Evolutionary conservation across 1,140 invertebrate species (phyloP).

Genomic region (Agrypnia vestita): DNA sequence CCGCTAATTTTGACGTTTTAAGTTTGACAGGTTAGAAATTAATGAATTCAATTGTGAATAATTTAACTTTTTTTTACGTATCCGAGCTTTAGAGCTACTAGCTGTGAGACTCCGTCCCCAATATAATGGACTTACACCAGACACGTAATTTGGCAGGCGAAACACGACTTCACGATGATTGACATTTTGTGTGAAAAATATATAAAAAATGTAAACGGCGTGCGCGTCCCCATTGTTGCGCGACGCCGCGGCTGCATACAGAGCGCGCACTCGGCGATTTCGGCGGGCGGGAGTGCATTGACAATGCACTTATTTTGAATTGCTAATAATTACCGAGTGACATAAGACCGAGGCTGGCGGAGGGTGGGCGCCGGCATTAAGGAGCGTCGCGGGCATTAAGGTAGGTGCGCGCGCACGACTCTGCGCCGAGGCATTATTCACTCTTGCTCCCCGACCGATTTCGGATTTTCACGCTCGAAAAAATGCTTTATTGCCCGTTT

Average conservation of each 20-base stretch:
- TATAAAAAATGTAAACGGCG: constrained; percentile 25
- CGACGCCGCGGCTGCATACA: constrained; percentile 5
- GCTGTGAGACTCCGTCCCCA: no score
- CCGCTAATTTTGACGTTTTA: no score
- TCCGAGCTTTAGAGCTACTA: no score
- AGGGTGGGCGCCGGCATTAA: background rate
- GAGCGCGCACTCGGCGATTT: constrained; percentile 27
- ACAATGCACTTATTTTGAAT: constrained; percentile 46
- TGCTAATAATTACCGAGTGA: constrained; percentile 41
- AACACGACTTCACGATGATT: background rate
- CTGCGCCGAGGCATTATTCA: constrained; percentile 40
- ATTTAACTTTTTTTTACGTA: no score
- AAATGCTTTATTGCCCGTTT: constrained; percentile 2
- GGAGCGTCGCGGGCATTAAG: background rate
- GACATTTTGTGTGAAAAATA: constrained; percentile 23
- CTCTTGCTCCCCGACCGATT: constrained; percentile 37
- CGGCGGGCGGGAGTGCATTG: constrained; percentile 36
- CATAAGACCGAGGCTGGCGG: constrained; percentile 28
- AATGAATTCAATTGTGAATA: no score
- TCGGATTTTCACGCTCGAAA: background rate
- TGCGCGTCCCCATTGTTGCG: background rate
- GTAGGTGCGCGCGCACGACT: constrained; percentile 47
- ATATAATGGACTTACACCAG: no score
- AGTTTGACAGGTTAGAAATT: no score
- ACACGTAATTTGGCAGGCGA: background rate